Conservation (phyloP, 2,113 vertebrate genomes). For the Pterocles burchelli region DNA sequence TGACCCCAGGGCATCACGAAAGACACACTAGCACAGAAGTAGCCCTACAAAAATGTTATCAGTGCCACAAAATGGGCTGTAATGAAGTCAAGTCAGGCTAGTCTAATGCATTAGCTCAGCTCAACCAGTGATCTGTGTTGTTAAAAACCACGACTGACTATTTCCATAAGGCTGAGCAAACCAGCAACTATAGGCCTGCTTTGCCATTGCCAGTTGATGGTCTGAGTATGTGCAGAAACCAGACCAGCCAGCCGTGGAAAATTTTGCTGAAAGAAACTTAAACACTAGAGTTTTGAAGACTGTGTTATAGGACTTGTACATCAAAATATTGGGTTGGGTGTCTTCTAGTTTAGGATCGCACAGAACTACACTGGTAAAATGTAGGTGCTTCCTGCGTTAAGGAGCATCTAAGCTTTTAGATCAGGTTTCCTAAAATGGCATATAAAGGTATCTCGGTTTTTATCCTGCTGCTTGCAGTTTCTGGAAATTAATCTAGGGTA, state of each 20-base stretch:
- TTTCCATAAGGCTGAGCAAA: not conserved
- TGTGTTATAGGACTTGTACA: not conserved
- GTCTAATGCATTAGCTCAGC: not conserved
- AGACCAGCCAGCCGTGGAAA: not conserved
- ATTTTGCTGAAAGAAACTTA: not conserved
- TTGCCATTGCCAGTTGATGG: not conserved
- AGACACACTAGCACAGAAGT: not conserved
- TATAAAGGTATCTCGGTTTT: not conserved
- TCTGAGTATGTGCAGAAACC: not conserved
- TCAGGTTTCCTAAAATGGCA: not conserved
- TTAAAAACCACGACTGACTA: not conserved
- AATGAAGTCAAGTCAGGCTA: not conserved
- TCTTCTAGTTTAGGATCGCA: not conserved
- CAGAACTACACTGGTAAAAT: not conserved
- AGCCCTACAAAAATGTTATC: not conserved
- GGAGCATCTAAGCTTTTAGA: not conserved
- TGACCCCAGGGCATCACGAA: not conserved
- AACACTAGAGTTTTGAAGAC: not conserved
- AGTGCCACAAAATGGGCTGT: not conserved
- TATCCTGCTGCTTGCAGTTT: not conserved
- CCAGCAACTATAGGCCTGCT: not conserved
- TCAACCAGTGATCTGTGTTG: not conserved
- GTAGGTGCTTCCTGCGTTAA: not conserved
- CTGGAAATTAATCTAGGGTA: not conserved
- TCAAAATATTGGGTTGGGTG: not conserved